Evolutionary conservation across 2,888 invertebrate genomes (phyloP), one percentile per base, ranked within the genome.

Genomic region (Drosophila recens): DNA sequence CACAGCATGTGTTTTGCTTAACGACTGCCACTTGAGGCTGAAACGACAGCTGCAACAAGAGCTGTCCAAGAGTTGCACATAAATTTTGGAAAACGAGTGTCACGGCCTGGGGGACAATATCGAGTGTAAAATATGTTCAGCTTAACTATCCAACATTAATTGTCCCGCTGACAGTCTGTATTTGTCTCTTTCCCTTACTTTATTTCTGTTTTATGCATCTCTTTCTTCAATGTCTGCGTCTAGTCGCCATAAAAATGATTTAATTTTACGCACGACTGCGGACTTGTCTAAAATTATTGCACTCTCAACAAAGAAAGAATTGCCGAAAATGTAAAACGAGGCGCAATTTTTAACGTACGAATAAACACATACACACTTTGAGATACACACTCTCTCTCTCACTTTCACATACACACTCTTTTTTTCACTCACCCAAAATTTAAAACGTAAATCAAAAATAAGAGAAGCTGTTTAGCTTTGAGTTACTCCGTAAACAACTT

Each of bases 161-260:
- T 86, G 83, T 79, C 66, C 64, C 15, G 45, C 61, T 67, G 78
- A 62, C 71, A 72, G 61, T 48, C 40, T 46, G 17, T 11, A 30
- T 54, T 61, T n/a, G 27, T 48, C 49, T 30, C 46, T 52, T 10
- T 48, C 49, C 46, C 10, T 34, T 4, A 11, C 15, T 23, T 17
- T n/a, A 30, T 4, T 9, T 43, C 10, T 15, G 8, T 23, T 17
- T 15, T 15, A 1, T 48, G 11, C 6, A 10, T 46, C 36, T 45
- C 38, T 54, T 45, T 57, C 30, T 57, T 8, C 30, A 30, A 51
- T 58, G 67, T 72, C 62, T 64, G 52, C 42, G 51, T 57, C 53
- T 67, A 63, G 74, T 67, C 72, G 72, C 82, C 62, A 87, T 87
- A 87, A 86, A 86, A 87, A 87, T 87, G 83, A 87, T 87, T 87